Evolutionary conservation across 2,888 invertebrate species (phyloP).

Genomic region (Agriotes lineatus): DNA sequence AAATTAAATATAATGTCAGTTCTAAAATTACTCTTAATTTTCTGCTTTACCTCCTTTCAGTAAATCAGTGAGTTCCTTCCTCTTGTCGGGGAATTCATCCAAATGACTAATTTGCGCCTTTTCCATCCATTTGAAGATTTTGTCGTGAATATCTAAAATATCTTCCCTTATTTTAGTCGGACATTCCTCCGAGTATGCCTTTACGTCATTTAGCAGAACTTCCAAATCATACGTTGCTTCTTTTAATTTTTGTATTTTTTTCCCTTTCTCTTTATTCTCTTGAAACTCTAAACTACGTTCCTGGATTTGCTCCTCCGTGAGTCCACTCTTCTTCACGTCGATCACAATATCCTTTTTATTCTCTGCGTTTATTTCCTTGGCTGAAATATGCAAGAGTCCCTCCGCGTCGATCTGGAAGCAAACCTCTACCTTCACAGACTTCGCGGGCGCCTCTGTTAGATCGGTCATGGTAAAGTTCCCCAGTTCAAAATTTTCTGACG

Average conservation of each 20-base stretch:
- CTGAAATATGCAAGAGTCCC: constrained; percentile 48
- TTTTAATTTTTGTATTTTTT: constrained; percentile 37
- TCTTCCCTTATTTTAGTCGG: background rate
- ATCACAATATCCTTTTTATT: constrained; percentile 45
- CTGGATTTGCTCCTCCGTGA: constrained; percentile 44
- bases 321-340: constrained; percentile 38
- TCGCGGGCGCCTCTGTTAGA: constrained; percentile 26
- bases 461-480: constrained; percentile 33
- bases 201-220: background rate
- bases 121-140: constrained; percentile 7
- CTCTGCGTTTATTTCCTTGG: constrained; percentile 39
- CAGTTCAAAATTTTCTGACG: constrained; percentile 37
- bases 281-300: constrained; percentile 36
- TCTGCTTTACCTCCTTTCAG: too few species aligned
- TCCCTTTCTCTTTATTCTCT: constrained; percentile 38
- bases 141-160: background rate
- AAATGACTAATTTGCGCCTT: constrained; percentile 1
- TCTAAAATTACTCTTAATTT: too few species aligned
- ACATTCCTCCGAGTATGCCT: background rate
- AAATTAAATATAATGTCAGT: too few species aligned
- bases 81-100: background rate
- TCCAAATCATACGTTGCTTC: constrained; percentile 45
- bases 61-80: background rate
- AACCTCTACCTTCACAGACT: constrained; percentile 29
- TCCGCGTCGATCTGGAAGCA: constrained; percentile 42